A percentile compares a stretch with the other conserved stretches of the same genome.
These are phyloP conservation scores for Agrotis clavis DNA, from an alignment of 2,888 invertebrate genomes.

Conservation along the genomic window DNA sequence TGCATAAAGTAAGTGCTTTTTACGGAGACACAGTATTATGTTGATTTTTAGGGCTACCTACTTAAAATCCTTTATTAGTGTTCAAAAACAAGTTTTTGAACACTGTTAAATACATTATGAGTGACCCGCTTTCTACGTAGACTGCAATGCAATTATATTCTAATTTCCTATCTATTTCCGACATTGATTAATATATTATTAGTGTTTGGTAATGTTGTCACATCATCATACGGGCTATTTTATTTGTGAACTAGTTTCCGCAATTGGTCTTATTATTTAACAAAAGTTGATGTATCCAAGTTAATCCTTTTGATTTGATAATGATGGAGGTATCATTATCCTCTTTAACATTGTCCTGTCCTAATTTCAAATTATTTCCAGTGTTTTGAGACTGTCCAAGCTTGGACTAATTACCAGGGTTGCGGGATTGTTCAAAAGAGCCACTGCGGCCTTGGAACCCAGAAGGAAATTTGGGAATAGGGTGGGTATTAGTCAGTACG, in stretches of 20 bases:
- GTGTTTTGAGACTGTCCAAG: no score
- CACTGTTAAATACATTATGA: constrained; percentile 31
- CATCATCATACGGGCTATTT: constrained; percentile 36
- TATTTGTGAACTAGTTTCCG: not conserved
- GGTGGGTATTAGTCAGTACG: no score
- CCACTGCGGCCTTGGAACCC: no score
- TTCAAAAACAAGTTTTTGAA: constrained; percentile 44
- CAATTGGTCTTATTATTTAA: not conserved
- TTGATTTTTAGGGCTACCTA: constrained; percentile 28
- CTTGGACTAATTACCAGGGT: no score
- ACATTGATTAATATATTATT: constrained; percentile 48
- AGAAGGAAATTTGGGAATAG: no score
- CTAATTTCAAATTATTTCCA: no score
- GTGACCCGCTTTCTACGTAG: constrained; percentile 62
- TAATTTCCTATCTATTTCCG: constrained; percentile 54
- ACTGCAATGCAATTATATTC: constrained; percentile 56
- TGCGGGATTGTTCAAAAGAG: no score
- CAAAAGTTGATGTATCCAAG: not conserved
- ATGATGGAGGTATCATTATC: no score
- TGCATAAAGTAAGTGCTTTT: constrained; percentile 17
- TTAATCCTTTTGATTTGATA: no score
- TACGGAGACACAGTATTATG: constrained; percentile 25
- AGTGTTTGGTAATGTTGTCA: constrained; percentile 33
- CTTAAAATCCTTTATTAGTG: constrained; percentile 15
- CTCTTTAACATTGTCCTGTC: no score